A percentile compares a stretch with the other conserved stretches of the same genome.
These are phyloP conservation scores for Pristionchus fissidentatus DNA, from an alignment of 2,888 invertebrate species.

Conservation along the genomic window DNA sequence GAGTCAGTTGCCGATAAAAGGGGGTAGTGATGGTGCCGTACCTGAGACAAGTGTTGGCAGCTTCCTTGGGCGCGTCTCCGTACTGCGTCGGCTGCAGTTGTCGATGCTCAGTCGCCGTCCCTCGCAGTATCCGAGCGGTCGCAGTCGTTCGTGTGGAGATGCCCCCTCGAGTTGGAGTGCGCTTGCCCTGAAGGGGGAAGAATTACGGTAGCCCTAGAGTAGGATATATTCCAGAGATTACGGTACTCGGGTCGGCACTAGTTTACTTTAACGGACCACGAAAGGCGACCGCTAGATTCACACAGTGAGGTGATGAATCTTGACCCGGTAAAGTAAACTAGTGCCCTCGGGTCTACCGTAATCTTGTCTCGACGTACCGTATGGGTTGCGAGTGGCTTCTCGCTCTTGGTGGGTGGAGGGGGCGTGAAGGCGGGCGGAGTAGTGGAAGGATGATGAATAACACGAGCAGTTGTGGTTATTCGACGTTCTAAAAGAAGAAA, in stretches of 20 bases:
- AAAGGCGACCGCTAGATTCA: not conserved
- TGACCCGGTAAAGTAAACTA: no score
- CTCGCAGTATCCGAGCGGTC: not conserved
- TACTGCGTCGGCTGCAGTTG: not conserved
- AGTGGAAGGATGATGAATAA: not conserved
- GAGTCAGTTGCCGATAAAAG: not conserved
- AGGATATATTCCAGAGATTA: not conserved
- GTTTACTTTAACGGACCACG: not conserved
- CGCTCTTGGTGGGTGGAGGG: constrained; percentile 1
- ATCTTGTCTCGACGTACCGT: not conserved
- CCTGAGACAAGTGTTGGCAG: constrained; percentile 18
- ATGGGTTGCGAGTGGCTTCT: not conserved
- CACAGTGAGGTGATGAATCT: not conserved
- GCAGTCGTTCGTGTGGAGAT: not conserved
- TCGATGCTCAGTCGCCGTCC: not conserved
- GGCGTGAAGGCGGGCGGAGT: constrained; percentile 12
- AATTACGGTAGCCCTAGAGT: not conserved
- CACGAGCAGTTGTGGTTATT: no score
- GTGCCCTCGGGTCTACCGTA: no score
- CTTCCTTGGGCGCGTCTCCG: not conserved
- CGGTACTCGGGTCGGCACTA: not conserved
- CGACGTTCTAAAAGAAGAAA: not conserved
- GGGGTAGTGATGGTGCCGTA: not conserved
- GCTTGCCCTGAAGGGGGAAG: not conserved
- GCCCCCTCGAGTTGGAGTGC: not conserved